Base-by-base conservation (phyloP, 2,797 vertebrate genomes). In the Spondyliosoma cantharus region DNA sequence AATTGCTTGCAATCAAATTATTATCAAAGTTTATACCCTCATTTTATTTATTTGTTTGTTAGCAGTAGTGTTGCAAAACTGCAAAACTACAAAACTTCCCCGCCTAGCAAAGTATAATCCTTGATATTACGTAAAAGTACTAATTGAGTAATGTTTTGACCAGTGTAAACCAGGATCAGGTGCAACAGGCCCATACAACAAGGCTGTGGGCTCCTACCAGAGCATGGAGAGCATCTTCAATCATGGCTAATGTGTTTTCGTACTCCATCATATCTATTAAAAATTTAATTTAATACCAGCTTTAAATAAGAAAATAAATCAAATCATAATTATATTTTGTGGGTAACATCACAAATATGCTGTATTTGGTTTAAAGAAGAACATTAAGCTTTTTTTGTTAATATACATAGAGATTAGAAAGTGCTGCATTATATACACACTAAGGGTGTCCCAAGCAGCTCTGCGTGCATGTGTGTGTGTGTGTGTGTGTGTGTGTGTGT, bases 401-500 rank as follows among this genome's bases (percentile, higher is more conserved):
- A 63, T 7, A 0, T 75, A 46, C 56, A 61, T 1, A 54, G 42
- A 53, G 32, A 46, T 77, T 32, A 29, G 27, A 54, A 81, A 65
- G 12, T 67, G 24, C 32, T 56, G 13, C 5, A 12, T 56, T 75
- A 54, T 64, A 52, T 49, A 16, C 17, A 53, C 17, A 64, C 13
- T 86, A 57, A 66, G 15, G 19, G 46, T 72, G 56, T 72, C 60
- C 71, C 24, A 69, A 70, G 32, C 57, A 3, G 46, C 49, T 29
- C n/a, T 22, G 9, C 48, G 27, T 53, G 58, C 66, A 25, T 20
- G 58, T 60, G 37, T 37, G 71, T 66, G 59, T 45, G 64, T 24
- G 49, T 66, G 71, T 78, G 68, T 58, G 60, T 75, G 65, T 52
- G 54, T 60, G 64, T 24, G 63, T 20, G 29, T 46, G 68, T 72